phyloP scores from a whole-genome alignment of 2,113 vertebrate genomes.

The Megaceryle torquata region DNA sequence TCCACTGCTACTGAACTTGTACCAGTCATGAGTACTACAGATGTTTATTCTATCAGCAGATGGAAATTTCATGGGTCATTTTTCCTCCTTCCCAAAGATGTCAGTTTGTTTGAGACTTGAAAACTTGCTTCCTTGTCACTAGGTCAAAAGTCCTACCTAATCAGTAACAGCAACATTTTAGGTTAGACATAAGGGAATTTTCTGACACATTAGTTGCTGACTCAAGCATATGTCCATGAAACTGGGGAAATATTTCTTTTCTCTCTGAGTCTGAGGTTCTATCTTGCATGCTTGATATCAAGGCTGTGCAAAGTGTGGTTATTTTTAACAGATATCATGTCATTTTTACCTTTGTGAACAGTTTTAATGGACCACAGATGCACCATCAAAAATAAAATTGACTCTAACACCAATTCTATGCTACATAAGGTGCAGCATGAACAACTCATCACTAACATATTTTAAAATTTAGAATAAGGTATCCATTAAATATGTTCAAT shows the following conservation, averaged over 20 bases:
- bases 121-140: constrained; percentile 9
- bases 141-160: background rate
- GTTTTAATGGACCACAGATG: background rate
- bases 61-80: constrained; percentile 44
- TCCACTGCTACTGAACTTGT: background rate
- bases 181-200: background rate
- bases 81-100: constrained; percentile 36
- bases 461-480: background rate
- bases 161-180: constrained; percentile 12
- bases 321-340: background rate
- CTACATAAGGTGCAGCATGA: background rate
- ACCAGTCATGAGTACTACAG: background rate
- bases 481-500: background rate
- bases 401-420: background rate
- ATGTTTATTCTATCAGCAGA: constrained; percentile 45
- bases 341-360: constrained; percentile 5
- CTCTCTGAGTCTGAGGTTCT: background rate
- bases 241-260: background rate
- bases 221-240: constrained; percentile 5
- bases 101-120: constrained; percentile 12
- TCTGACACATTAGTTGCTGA: constrained; percentile 7
- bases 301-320: background rate
- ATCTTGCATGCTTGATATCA: background rate
- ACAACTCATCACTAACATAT: background rate
- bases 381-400: background rate